These are phyloP conservation scores for Brachyrhaphis roseni DNA, from an alignment of 2,797 vertebrate genomes.

Conservation along the genomic window DNA sequence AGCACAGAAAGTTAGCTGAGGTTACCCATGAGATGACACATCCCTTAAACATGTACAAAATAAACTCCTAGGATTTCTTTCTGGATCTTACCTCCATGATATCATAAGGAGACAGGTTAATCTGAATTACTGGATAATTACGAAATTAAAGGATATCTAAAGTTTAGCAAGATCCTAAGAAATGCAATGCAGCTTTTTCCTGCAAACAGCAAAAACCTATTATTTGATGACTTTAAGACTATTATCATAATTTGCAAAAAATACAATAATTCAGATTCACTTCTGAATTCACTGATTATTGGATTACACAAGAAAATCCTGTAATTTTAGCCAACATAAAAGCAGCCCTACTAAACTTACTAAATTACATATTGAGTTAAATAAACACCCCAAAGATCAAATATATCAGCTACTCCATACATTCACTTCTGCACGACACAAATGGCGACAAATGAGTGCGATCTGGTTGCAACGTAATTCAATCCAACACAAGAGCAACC, in stretches of 20 bases:
- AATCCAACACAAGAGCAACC: constrained; percentile 35
- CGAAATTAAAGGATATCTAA: constrained; percentile 19
- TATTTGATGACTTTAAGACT: neutral
- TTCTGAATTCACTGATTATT: constrained; percentile 19
- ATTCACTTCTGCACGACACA: constrained; percentile 10
- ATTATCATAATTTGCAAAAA: neutral
- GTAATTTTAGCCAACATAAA: constrained; percentile 37
- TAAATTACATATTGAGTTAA: constrained; percentile 27
- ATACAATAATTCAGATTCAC: constrained; percentile 6
- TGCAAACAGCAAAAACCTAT: neutral
- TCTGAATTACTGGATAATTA: constrained; percentile 19
- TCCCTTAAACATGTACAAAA: neutral
- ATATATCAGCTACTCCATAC: constrained; percentile 15
- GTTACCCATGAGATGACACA: constrained; percentile 13
- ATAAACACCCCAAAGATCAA: constrained; percentile 26
- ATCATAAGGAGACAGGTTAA: constrained; percentile 23
- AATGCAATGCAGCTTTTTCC: neutral
- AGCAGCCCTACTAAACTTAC: neutral
- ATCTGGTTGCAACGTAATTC: constrained; percentile 51
- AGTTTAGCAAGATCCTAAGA: constrained; percentile 16
- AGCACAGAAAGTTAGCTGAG: constrained; percentile 1
- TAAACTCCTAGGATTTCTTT: neutral
- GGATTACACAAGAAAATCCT: constrained; percentile 26
- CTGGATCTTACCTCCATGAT: constrained; percentile 13
- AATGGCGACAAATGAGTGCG: constrained; percentile 17